Evolutionary conservation across 2,888 invertebrate genomes (phyloP), one percentile per base, ranked within the genome.

Genomic region (Chironomus tentans): DNA sequence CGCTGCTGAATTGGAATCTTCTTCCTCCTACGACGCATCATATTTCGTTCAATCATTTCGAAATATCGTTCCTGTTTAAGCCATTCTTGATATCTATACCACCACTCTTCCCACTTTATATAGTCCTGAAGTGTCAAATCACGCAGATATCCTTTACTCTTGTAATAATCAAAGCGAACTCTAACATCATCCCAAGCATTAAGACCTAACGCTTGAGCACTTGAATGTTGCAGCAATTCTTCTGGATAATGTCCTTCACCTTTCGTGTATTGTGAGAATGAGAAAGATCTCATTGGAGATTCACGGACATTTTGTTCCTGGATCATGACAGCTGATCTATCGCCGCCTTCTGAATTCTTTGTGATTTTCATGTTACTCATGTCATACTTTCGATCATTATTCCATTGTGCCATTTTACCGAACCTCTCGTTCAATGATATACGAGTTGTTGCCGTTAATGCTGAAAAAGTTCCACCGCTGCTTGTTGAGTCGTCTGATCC

Each of bases 101-200:
- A 95, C 95, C 95, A 95, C 82, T 94, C 94, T 84, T 95, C 95
- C 94, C 95, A 95, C 83, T 94, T 94, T 77, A 94, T 89, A 82
- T 94, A 95, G 83, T 95, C 94, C 80, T 93, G 89, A 46, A 92
- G 85, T 0, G 89, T 83, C 80, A 83, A 78, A 84, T 94, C 94
- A 78, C 94, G 86, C 70, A 95, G 85, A 80, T 93, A 94, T 0
- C 94, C 94, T 74, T 93, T 87, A 82, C 93, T 92, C 85, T 94
- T 94, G 83, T 95, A 95, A 84, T 94, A 94, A 80, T 93, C 92
- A 82, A 93, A 94, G 77, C 95, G 88, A 4, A 94, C 94, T 65
- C 93, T 86, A 3, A 94, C 93, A 81, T 95, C 94, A 81, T 65
- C 24, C 95, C 95, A 95, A 76, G 92, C 92, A 4, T 92, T 90